Percentiles rank a stretch among this genome's conserved stretches.
These are phyloP conservation scores for Pterocles burchelli DNA, from an alignment of 2,113 vertebrate genomes.

Conservation along the genomic window DNA sequence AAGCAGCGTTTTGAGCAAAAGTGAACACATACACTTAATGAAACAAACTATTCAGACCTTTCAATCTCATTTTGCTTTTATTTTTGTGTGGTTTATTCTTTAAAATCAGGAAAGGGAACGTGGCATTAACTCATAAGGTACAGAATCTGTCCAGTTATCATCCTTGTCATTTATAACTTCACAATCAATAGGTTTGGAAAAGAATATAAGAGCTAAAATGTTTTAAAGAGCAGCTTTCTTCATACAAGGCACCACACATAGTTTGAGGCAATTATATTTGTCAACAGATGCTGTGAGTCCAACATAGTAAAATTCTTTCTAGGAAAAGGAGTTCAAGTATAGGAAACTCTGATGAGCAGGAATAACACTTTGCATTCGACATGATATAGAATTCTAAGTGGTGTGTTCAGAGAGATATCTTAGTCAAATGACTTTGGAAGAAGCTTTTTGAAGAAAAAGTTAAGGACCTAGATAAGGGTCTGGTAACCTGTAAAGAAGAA, in stretches of 20 bases:
- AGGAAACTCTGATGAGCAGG: background rate
- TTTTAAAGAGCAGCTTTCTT: background rate
- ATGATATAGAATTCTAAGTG: background rate
- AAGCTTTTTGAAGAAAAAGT: background rate
- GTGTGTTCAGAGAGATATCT: background rate
- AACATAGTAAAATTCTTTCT: background rate
- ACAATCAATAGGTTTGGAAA: background rate
- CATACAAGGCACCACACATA: background rate
- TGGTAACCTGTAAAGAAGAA: conserved; percentile 36
- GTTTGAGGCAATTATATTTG: background rate
- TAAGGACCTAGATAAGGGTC: background rate
- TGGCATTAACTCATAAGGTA: background rate
- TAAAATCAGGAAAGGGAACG: background rate
- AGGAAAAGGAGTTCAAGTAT: background rate
- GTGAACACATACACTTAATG: background rate
- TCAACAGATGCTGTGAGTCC: background rate
- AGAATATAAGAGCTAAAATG: background rate
- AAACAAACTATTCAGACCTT: background rate
- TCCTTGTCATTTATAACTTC: background rate
- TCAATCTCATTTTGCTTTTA: background rate
- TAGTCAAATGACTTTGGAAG: background rate
- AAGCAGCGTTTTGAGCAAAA: background rate
- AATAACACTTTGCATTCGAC: background rate
- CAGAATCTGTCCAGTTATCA: background rate
- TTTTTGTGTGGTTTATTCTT: background rate